These are phyloP conservation scores for Aporrectodea caliginosa DNA, from an alignment of 1,140 invertebrate species.

Conservation along the genomic window DNA sequence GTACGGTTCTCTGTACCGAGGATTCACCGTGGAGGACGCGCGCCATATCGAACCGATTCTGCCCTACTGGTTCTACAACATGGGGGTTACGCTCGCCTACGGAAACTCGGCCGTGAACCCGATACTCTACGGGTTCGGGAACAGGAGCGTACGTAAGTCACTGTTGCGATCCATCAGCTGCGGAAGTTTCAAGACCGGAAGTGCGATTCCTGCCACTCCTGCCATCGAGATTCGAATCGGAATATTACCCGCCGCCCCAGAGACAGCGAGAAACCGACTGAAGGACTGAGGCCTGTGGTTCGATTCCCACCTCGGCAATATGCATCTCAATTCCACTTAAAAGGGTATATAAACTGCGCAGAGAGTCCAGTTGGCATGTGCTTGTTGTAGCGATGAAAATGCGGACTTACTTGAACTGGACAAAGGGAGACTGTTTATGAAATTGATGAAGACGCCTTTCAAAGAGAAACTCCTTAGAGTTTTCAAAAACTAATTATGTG, in stretches of 20 bases:
- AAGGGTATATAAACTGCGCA: too few species aligned
- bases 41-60: conserved; percentile 4
- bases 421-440: too few species aligned
- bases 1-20: conserved; percentile 14
- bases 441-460: too few species aligned
- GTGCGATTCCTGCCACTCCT: background rate
- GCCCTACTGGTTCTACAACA: conserved; percentile 28
- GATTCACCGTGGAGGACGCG: conserved; percentile 15
- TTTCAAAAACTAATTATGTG: too few species aligned
- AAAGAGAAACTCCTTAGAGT: too few species aligned
- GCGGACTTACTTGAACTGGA: too few species aligned
- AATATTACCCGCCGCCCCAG: background rate
- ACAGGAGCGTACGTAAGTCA: conserved; percentile 16
- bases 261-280: background rate
- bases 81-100: conserved; percentile 20
- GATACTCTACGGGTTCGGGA: conserved; percentile 23
- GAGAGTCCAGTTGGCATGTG: too few species aligned
- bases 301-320: too few species aligned
- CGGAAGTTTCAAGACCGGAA: background rate
- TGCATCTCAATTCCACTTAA: too few species aligned
- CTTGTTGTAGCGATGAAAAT: too few species aligned
- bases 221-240: background rate
- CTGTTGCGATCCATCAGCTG: background rate
- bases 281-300: background rate
- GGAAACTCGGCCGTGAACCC: conserved; percentile 24